Conservation (phyloP, 2,888 invertebrate genomes). For the Tridacna crocea region DNA sequence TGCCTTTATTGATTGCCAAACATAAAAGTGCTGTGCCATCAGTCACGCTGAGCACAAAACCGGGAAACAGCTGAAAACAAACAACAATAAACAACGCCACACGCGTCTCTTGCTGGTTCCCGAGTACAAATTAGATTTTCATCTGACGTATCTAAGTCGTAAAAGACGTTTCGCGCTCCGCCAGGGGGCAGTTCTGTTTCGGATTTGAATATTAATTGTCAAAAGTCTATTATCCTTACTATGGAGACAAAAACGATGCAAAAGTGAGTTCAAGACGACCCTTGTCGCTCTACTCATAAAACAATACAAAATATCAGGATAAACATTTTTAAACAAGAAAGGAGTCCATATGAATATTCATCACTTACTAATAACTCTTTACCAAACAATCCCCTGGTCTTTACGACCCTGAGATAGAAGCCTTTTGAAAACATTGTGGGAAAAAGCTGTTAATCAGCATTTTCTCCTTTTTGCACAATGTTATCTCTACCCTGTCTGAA, state of each 20-base stretch:
- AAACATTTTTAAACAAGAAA: too few relatives aligned
- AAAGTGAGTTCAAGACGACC: too few relatives aligned
- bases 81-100: constrained; percentile 19
- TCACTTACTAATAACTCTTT: too few relatives aligned
- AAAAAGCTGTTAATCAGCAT: too few relatives aligned
- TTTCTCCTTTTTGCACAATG: too few relatives aligned
- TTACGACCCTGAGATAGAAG: too few relatives aligned
- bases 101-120: constrained; percentile 8
- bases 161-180: background rate
- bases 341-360: too few relatives aligned
- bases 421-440: too few relatives aligned
- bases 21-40: constrained; percentile 3
- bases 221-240: background rate
- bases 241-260: background rate
- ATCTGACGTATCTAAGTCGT: constrained; percentile 2
- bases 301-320: too few relatives aligned
- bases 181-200: constrained; percentile 9
- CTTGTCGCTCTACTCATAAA: too few relatives aligned
- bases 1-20: constrained; percentile 2
- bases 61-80: constrained; percentile 14
- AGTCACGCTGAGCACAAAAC: constrained; percentile 1
- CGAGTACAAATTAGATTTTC: constrained; percentile 7
- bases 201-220: constrained; percentile 9
- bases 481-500: too few relatives aligned
- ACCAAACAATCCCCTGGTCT: too few relatives aligned